Conservation (phyloP, 2,888 invertebrate genomes). For the Erannis defoliaria region DNA sequence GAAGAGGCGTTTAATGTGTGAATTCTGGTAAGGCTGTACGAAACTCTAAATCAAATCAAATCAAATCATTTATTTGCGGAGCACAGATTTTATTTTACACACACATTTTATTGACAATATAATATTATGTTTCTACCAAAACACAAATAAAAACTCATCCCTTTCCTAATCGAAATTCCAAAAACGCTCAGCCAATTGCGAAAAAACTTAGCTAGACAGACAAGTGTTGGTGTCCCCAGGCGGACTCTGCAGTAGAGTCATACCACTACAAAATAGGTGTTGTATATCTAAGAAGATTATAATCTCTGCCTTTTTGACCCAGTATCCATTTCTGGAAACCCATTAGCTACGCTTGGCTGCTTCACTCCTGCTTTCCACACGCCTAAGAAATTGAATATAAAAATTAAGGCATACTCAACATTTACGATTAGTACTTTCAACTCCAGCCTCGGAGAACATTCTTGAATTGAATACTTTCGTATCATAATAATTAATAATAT, state of each 20-base stretch:
- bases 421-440: conserved; percentile 7
- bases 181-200: conserved; percentile 36
- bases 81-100: no score
- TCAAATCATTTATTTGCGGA: no score
- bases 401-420: conserved; percentile 8
- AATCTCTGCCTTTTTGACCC: no score
- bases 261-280: no score
- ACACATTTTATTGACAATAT: no score
- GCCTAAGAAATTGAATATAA: conserved; percentile 18
- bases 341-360: background rate
- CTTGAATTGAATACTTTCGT: background rate
- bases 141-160: conserved; percentile 7
- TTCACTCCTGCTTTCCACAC: background rate
- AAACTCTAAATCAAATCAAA: no score
- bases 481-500: no score
- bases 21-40: no score
- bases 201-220: conserved; percentile 36
- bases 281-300: no score
- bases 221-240: conserved; percentile 31
- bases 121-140: no score
- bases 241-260: no score
- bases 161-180: conserved; percentile 33
- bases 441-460: background rate
- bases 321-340: background rate
- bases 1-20: no score